Base-by-base conservation (phyloP, 1,140 invertebrate species). In the Magallana angulata region DNA sequence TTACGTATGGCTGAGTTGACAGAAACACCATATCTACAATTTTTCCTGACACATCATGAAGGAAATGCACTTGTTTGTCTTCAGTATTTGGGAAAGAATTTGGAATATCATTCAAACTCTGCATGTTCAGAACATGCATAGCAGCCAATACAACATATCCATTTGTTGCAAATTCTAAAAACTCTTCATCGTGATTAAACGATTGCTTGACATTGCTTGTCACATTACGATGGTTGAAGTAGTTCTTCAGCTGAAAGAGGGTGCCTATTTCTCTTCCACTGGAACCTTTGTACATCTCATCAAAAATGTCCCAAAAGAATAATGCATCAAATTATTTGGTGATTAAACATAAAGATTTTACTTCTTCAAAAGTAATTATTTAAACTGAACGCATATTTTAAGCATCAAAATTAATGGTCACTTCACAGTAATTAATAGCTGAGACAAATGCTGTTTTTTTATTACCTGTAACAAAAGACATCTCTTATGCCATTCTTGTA, bases 121-220 rank as follows among this genome's bases (percentile, higher is more conserved):
- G 7, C 24, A 80, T 80, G 30, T 80, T 80, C 71, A 80, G 7
- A 80, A 80, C 48, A 57, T 86, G 59, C 57, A 80, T 14, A 36
- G 71, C 71, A 36, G 71, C 24, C 36, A 80, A 24, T 9, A 57
- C 60, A 62, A 82, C 56, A 62, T 87, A 82, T 59, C 30, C 57
- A 57, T 62, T 56, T 57, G 85, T 82, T 64, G 58, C 7, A 56
- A 87, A 82, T 12, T 82, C 36, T 48, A 87, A 16, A 24, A 87
- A 60, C 16, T 87, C 85, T 57, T 81, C 59, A n/a, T 30, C 81
- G 60, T 87, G 56, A 57, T 87, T 82, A 62, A 87, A 87, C 2
- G 24, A 60, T 9, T 82, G 16, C n/a, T 60, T 81, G 14, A 82
- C 36, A 57, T 87, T 87, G 11, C 76, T n/a, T 62, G 76, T 48